Base-by-base conservation (phyloP, 2,888 invertebrate species). In the Rutpela maculata region DNA sequence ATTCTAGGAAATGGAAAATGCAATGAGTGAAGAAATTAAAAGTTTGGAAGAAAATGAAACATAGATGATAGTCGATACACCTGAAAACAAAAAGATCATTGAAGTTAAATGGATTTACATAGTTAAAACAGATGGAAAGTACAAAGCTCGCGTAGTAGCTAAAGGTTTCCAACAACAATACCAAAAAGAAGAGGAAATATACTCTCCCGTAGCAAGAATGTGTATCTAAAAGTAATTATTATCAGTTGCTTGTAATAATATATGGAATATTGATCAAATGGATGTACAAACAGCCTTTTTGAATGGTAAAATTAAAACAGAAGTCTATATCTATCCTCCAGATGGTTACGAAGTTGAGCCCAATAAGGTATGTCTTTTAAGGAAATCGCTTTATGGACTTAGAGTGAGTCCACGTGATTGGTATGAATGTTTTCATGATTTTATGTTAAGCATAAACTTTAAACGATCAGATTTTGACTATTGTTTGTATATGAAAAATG, bases 321-420 rank as follows among this genome's bases (percentile, higher is more conserved):
- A 82, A 65, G 81, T 84, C n/a, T 84, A 80, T 75, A 76, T 83
- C n/a, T 68, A 76, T 66, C 74, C 75, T 57, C 84, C 81, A 56
- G 60, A 79, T 74, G 84, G 83, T 56, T 73, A 73, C 76, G 75
- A 73, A 17, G 56, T 67, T 56, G 78, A 56, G 60, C 55, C 62
- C 63, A 70, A 78, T 57, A 70, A 70, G 72, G 74, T 82, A 22
- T 80, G 66, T 71, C 38, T 56, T 18, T 60, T 77, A 50, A 63
- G 26, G n/a, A 77, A 77, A 71, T 65, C 77, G 43, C 22, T 84
- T 15, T 84, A 84, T 76, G 83, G 83, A 11, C 73, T 83, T 15
- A 79, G 69, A 65, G 76, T 83, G 72, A 79, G 71, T 35, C 74
- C 74, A 9, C 57, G 74, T 63, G 57, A 59, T 31, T 82, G 84